Evolutionary conservation across 2,113 vertebrate species (phyloP), one percentile per base, ranked within the genome.

Genomic region (Corapipo altera): DNA sequence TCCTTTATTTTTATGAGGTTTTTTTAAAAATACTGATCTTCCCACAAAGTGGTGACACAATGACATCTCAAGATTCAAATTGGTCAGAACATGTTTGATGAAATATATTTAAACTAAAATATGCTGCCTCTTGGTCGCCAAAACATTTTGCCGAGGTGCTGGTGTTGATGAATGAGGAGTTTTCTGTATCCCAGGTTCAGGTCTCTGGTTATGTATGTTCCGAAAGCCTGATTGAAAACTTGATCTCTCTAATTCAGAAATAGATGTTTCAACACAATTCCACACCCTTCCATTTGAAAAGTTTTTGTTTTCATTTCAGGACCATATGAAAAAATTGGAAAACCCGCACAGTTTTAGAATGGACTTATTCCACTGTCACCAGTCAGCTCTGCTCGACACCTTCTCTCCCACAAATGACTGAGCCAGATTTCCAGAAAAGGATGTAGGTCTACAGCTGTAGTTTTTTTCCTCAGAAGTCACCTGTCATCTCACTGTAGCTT

Each of bases 251-350:
- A 85, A 51, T 54, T 59, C 85, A 95, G 62, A 95, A 96, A 97
- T 85, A 95, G 89, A 87, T 24, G 26, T 95, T 96, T 97, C 93
- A 94, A 92, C 91, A 79, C 78, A 89, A 95, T 96, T 96, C 87
- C 76, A 83, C 64, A 78, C 85, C 70, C 81, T 77, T 81, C 73
- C 26, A 80, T 48, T 89, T 95, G 57, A 89, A 91, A 82, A 65
- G 41, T 10, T 92, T 57, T 75, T 94, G 39, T 91, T 96, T 96
- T 93, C 65, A 24, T 89, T 93, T 95, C 86, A 81, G 75, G 48
- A 61, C n/a, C 12, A 1, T 87, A 44, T 0, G 0, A 75, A 82
- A 91, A 86, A 57, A 51, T 43, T 82, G 37, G 54, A 90, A 87
- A 95, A 69, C 52, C 37, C 92, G 65, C 48, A 26, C 19, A 71